Evolutionary conservation across 1,140 invertebrate species (phyloP), one percentile per base, ranked within the genome.

Genomic region (Caligus rogercresseyi): DNA sequence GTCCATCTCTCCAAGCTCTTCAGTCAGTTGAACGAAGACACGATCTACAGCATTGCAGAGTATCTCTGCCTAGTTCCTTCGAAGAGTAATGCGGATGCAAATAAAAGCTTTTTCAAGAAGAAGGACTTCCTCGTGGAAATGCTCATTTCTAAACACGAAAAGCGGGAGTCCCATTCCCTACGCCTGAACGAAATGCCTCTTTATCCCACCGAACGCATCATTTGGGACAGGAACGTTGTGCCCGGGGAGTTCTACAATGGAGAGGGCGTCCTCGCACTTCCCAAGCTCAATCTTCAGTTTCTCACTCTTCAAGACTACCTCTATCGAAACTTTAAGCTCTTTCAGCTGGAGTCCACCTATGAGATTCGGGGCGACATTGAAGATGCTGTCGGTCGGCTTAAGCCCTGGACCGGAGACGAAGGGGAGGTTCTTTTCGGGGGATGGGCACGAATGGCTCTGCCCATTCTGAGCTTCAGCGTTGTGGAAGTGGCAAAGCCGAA

Each of bases 161-260:
- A 84, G 61, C 80, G 90, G 55, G 80, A 83, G 16, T 97, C 92
- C 0, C 95, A 98, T 70, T 73, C 98, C 31, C 88, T 98, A 72
- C 84, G 87, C 54, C 74, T 99, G 1, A 99, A 99, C 71, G 85
- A 91, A 67, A 95, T 98, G 89, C 93, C 96, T 0, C 76, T 99
- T 0, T 99, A 98, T 74, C 96, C 95, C 0, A 98, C 92, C 0
- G 95, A 99, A 72, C 83, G 90, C 56, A 85, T 98, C 11, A 95
- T 99, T 67, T 99, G 96, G 96, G 91, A 99, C 75, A 93, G 98
- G 72, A 98, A 96, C 71, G 82, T 98, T 25, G 94, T 99, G 0
- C 96, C 96, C 0, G 89, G 88, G 0, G 93, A 98, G 69, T 96
- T 94, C 73, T 97, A 89, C 74, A 90, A 87, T 58, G 90, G 91